Conservation (phyloP, 2,797 vertebrate genomes). For the Sciurus carolinensis region DNA sequence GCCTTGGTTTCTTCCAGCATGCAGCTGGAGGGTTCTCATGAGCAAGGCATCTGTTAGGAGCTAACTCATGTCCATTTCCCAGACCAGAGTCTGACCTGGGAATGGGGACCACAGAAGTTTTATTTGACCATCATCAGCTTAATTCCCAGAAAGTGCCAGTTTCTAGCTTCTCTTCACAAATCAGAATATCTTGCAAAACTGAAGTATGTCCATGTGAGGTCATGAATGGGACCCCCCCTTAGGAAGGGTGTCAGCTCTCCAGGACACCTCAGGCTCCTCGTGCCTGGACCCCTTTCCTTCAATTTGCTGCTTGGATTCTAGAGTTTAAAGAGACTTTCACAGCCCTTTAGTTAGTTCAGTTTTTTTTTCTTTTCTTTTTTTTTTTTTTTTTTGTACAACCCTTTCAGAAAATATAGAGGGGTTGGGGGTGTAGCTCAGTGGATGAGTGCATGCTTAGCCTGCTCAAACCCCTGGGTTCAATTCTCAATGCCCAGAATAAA, state of each 20-base stretch:
- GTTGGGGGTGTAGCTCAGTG: not conserved
- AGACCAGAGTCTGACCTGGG: not conserved
- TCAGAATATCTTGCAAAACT: not conserved
- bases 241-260: not conserved
- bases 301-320: not conserved
- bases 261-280: not conserved
- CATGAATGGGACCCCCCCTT: not conserved
- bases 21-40: not conserved
- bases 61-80: not conserved
- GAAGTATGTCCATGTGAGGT: accelerated
- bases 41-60: not conserved
- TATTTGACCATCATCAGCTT: not conserved
- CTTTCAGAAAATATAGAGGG: not conserved
- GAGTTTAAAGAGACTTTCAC: not conserved
- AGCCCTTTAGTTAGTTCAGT: not conserved
- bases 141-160: not conserved
- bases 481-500: not conserved
- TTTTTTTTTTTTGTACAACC: not conserved
- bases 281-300: not conserved
- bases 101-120: not conserved
- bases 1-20: not conserved
- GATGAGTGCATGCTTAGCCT: not conserved
- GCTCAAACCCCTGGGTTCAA: not conserved
- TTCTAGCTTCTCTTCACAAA: conserved; percentile 30
- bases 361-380: not conserved